Conservation (phyloP, 1,140 invertebrate genomes). For the Drosophila hydei region DNA sequence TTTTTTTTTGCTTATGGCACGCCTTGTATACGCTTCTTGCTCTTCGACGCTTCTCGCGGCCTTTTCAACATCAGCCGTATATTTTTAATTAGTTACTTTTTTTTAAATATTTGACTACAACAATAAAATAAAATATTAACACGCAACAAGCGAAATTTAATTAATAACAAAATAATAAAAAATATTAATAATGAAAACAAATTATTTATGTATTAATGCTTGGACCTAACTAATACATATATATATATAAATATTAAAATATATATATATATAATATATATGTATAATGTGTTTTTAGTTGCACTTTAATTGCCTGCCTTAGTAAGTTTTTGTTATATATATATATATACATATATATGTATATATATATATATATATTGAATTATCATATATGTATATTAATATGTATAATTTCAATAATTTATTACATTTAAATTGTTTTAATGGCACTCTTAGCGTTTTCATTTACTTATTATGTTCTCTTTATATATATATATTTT, state of each 20-base stretch:
- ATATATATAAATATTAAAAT: slow-evolving; percentile 33
- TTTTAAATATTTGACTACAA: slow-evolving; percentile 38
- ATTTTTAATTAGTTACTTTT: slow-evolving; percentile 21
- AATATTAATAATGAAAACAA: slow-evolving; percentile 34
- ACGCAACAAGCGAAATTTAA: slow-evolving; percentile 41
- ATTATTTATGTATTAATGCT: slow-evolving; percentile 24
- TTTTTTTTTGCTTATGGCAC: slow-evolving; percentile 8
- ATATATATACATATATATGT: slow-evolving; percentile 1
- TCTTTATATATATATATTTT: slow-evolving; percentile 5
- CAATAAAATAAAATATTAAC: slow-evolving; percentile 34
- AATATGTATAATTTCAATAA: slow-evolving; percentile 78
- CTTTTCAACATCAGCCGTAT: slow-evolving; percentile 7
- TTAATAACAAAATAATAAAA: slow-evolving; percentile 41
- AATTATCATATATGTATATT: slow-evolving; percentile 62
- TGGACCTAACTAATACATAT: slow-evolving; percentile 51
- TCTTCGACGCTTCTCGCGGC: background rate
- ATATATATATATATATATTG: slow-evolving; percentile 27
- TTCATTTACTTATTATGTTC: slow-evolving; percentile 36
- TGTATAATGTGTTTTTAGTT: slow-evolving; percentile 45
- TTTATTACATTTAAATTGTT: slow-evolving; percentile 81
- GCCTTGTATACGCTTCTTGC: background rate
- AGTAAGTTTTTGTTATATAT: slow-evolving; percentile 13
- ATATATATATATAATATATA: slow-evolving; percentile 27
- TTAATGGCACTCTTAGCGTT: slow-evolving; percentile 81
- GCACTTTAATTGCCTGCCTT: slow-evolving; percentile 49